Evolutionary conservation across 2,888 invertebrate species (phyloP).

Genomic region (Eutolmus rufibarbis): DNA sequence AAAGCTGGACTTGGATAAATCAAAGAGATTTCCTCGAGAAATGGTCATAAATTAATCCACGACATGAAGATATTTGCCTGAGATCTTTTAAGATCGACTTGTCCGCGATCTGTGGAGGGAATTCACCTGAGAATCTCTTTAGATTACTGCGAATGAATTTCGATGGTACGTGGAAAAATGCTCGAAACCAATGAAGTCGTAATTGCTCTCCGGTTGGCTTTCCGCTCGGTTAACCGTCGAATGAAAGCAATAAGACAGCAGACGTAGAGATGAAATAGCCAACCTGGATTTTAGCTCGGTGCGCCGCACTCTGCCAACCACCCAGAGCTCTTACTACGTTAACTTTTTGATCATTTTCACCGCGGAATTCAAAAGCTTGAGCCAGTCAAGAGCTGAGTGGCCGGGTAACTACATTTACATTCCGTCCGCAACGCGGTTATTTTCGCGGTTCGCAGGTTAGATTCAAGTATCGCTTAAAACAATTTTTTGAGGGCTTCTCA

Average conservation of each 20-base stretch:
- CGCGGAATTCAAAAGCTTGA: slow-evolving; percentile 12
- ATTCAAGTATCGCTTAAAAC: not conserved
- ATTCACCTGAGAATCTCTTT: not conserved
- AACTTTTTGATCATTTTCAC: slow-evolving; percentile 31
- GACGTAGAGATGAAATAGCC: slow-evolving; percentile 25
- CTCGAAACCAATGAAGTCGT: not conserved
- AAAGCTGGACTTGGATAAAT: not conserved
- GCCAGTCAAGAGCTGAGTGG: slow-evolving; percentile 27
- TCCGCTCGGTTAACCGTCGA: slow-evolving; percentile 33
- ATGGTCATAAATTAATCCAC: not conserved
- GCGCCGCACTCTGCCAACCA: slow-evolving; percentile 3
- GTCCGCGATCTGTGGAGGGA: not conserved
- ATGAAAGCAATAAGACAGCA: slow-evolving; percentile 11
- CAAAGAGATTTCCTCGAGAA: slow-evolving; percentile 5
- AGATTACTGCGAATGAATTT: not conserved
- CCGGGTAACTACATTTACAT: slow-evolving; percentile 30
- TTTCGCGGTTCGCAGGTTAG: not conserved
- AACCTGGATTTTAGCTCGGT: not conserved
- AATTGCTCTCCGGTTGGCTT: slow-evolving; percentile 21
- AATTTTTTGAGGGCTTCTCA: not conserved
- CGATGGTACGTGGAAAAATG: not conserved
- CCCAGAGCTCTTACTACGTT: slow-evolving; percentile 11
- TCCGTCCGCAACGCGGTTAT: not conserved
- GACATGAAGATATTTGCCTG: not conserved
- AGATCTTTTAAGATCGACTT: not conserved